Conservation (phyloP, 1,140 invertebrate species). For the Tetramorium alpestre region DNA sequence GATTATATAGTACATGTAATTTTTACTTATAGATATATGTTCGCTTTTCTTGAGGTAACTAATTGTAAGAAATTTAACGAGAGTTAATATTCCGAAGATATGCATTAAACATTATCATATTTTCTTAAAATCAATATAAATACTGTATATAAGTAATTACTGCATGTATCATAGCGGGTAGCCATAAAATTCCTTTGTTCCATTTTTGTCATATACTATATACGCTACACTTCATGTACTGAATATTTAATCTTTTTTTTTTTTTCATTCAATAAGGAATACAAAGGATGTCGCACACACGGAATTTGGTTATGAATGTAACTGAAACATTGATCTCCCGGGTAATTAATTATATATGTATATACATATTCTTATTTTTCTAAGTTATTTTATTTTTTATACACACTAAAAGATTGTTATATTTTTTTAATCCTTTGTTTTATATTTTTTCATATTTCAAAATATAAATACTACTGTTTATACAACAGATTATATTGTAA, state of each 20-base stretch:
- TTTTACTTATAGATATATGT: slow-evolving; percentile 23
- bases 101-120: neutral
- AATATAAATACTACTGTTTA: slow-evolving; percentile 24
- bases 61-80: neutral
- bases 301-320: neutral
- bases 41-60: neutral
- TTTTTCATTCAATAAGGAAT: slow-evolving; percentile 19
- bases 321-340: neutral
- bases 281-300: neutral
- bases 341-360: neutral
- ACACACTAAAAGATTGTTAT: neutral
- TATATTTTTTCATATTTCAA: slow-evolving; percentile 9
- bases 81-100: neutral
- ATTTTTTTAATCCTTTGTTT: neutral
- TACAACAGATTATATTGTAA: slow-evolving; percentile 20
- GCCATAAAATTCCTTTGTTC: slow-evolving; percentile 33
- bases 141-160: slow-evolving; percentile 16
- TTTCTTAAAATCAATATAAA: slow-evolving; percentile 48
- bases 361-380: neutral
- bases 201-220: neutral
- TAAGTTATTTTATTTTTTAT: slow-evolving; percentile 20
- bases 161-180: neutral
- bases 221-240: neutral
- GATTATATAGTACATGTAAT: slow-evolving; percentile 46
- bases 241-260: neutral